A percentile compares a stretch with the other conserved stretches of the same genome.
Evolutionary conservation across 2,797 vertebrate species (phyloP).

Genomic region (Hyperoplus immaculatus): DNA sequence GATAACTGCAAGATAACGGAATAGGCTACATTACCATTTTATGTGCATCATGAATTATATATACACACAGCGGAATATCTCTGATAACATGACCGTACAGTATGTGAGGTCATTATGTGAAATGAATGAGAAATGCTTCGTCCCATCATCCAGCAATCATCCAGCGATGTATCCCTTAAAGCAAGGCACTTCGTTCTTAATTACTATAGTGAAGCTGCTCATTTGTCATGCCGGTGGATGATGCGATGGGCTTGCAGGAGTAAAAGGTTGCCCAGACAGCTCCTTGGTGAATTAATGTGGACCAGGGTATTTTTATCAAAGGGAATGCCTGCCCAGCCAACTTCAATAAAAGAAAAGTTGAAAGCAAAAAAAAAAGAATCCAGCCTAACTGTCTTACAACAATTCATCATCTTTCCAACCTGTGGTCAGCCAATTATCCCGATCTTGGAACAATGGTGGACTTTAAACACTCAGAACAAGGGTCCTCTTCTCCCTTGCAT

Average conservation of each 20-base stretch:
- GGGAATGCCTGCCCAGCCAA: slow-evolving; percentile 52
- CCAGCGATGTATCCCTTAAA: slow-evolving; percentile 55
- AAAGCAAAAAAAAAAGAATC: neutral
- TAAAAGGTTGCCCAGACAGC: slow-evolving; percentile 58
- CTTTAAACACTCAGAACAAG: slow-evolving; percentile 74
- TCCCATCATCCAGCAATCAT: slow-evolving; percentile 48
- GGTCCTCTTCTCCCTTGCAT: slow-evolving; percentile 71
- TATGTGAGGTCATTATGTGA: slow-evolving; percentile 65
- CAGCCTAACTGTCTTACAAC: slow-evolving; percentile 45
- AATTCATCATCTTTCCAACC: slow-evolving; percentile 71
- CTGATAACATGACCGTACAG: slow-evolving; percentile 67
- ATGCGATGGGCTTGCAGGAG: slow-evolving; percentile 50
- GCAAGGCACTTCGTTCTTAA: slow-evolving; percentile 71
- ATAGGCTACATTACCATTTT: slow-evolving; percentile 68
- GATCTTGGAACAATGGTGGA: slow-evolving; percentile 70
- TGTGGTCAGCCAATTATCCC: slow-evolving; percentile 79
- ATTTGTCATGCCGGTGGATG: slow-evolving; percentile 65
- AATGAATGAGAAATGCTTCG: slow-evolving; percentile 60
- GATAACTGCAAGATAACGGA: slow-evolving; percentile 62
- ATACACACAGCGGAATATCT: slow-evolving; percentile 62
- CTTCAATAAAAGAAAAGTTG: slow-evolving; percentile 43
- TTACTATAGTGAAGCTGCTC: slow-evolving; percentile 60
- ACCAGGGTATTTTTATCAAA: slow-evolving; percentile 58
- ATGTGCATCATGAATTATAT: slow-evolving; percentile 75
- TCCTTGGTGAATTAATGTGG: slow-evolving; percentile 48